Evolutionary conservation across 2,888 invertebrate species (phyloP).

Genomic region (Amorpha juglandis): DNA sequence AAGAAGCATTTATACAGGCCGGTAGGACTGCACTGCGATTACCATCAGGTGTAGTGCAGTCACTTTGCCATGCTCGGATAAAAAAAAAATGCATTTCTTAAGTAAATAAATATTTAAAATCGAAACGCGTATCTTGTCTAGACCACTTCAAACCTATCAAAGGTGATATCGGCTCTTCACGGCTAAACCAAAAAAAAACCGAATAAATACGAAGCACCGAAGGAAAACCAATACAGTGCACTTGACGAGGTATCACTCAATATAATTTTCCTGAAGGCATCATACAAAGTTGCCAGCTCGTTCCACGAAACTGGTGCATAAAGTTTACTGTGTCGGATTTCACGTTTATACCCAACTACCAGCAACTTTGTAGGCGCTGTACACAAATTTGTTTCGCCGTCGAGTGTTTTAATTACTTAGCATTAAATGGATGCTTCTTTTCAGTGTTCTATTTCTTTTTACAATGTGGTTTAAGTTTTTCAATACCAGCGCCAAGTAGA

Average conservation of each 20-base stretch:
- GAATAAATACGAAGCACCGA: not conserved
- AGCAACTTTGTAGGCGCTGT: conserved; percentile 8
- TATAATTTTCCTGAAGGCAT: conserved; percentile 8
- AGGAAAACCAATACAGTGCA: not conserved
- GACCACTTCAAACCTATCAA: no score
- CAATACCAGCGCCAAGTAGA: no score
- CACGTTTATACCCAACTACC: not conserved
- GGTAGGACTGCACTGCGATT: no score
- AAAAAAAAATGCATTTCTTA: no score
- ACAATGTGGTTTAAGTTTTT: not conserved
- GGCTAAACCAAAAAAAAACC: no score
- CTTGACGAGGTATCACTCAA: not conserved
- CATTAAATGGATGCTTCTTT: conserved; percentile 12
- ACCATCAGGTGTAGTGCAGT: no score
- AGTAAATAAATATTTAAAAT: no score
- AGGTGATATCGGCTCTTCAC: no score
- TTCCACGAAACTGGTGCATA: conserved; percentile 9
- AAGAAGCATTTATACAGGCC: no score
- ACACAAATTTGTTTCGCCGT: conserved; percentile 7
- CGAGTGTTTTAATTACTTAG: conserved; percentile 17
- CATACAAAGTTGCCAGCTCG: conserved; percentile 12
- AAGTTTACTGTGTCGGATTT: conserved; percentile 18
- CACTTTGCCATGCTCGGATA: no score
- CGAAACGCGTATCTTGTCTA: no score
- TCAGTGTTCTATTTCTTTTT: not conserved